These are phyloP conservation scores for Lasiommata megera DNA, from an alignment of 2,888 invertebrate genomes.

Conservation along the genomic window DNA sequence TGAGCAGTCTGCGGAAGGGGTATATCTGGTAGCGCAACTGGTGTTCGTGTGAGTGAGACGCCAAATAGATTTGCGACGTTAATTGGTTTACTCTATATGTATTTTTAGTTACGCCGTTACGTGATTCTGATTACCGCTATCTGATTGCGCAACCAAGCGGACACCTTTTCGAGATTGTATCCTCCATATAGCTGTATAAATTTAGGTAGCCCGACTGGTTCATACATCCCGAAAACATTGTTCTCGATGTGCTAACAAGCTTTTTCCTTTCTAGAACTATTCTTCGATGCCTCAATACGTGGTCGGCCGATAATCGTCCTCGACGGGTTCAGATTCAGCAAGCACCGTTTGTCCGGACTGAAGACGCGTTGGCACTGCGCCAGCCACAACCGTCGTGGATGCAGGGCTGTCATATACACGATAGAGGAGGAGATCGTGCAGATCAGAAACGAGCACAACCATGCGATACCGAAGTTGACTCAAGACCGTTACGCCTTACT, in stretches of 20 bases:
- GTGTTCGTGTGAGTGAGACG: too few relatives aligned
- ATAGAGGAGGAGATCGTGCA: conserved; percentile 30
- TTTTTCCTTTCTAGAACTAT: conserved; percentile 16
- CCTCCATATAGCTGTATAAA: too few relatives aligned
- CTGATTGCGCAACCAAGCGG: too few relatives aligned
- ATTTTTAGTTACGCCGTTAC: too few relatives aligned
- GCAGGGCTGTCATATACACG: conserved; percentile 40
- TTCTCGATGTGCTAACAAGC: background rate
- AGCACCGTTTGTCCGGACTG: conserved; percentile 24
- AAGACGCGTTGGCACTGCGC: conserved; percentile 33
- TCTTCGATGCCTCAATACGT: conserved; percentile 15
- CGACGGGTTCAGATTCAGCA: conserved; percentile 36
- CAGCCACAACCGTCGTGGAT: conserved; percentile 31
- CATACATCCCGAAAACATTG: too few relatives aligned
- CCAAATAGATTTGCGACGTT: too few relatives aligned
- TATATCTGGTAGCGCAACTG: too few relatives aligned
- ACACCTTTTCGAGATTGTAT: too few relatives aligned
- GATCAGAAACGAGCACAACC: conserved; percentile 35
- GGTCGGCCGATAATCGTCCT: conserved; percentile 37
- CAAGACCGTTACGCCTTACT: background rate
- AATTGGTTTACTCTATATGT: too few relatives aligned
- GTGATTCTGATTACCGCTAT: too few relatives aligned
- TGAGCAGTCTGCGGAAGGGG: too few relatives aligned
- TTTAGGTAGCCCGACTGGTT: too few relatives aligned
- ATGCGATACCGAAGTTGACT: conserved; percentile 23